These are phyloP conservation scores for Ivindomyrus marchei DNA, from an alignment of 2,113 vertebrate genomes.

Conservation along the genomic window DNA sequence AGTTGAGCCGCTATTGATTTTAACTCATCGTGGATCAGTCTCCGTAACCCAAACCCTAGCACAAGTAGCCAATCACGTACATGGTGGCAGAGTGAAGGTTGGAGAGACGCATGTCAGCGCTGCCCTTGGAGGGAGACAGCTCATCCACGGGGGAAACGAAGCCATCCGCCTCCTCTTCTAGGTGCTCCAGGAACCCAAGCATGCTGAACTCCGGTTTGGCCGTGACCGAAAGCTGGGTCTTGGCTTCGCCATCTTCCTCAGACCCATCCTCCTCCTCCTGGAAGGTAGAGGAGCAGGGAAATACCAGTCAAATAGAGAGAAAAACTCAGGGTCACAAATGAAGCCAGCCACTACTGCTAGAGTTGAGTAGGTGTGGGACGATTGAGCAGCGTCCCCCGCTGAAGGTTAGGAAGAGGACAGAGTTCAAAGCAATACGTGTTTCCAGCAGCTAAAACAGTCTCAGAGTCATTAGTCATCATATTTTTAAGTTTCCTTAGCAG, in stretches of 20 bases:
- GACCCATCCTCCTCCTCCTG: slow-evolving; percentile 92
- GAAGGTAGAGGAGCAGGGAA: slow-evolving; percentile 1
- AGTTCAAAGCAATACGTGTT: neutral
- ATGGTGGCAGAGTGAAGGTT: slow-evolving; percentile 89
- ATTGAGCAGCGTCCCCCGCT: neutral
- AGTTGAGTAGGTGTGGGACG: neutral
- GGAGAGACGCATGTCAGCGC: slow-evolving; percentile 79
- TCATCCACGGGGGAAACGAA: slow-evolving; percentile 92
- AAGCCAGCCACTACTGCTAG: neutral
- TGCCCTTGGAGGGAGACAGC: slow-evolving; percentile 69
- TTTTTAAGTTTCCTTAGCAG: neutral
- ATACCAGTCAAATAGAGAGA: neutral
- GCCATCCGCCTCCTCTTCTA: slow-evolving; percentile 80
- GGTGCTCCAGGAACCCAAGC: slow-evolving; percentile 76
- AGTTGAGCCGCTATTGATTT: neutral
- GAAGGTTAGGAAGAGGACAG: neutral
- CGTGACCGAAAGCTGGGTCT: slow-evolving; percentile 63
- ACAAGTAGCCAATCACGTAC: slow-evolving; percentile 57
- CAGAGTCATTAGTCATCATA: too few relatives aligned
- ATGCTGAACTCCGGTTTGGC: slow-evolving; percentile 68
- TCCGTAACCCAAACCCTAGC: neutral
- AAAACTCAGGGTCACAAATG: neutral
- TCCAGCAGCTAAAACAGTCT: neutral
- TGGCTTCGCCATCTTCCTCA: slow-evolving; percentile 72
- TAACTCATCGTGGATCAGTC: neutral